These are phyloP conservation scores for Gracilinanus agilis DNA, from an alignment of 2,113 vertebrate species.

Conservation along the genomic window DNA sequence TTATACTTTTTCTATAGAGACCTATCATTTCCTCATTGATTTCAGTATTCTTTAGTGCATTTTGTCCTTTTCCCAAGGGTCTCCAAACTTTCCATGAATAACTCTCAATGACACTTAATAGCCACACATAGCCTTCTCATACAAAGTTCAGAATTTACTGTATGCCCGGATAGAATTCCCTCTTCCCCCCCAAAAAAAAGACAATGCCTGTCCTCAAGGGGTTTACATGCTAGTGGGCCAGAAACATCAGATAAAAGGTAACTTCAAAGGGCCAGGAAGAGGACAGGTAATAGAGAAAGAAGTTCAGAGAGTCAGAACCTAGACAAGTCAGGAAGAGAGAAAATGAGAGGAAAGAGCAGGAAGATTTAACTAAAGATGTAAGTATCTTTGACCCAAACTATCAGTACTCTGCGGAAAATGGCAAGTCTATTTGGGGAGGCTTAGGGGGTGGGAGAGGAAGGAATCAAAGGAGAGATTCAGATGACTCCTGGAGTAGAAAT, in stretches of 20 bases:
- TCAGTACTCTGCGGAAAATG: background rate
- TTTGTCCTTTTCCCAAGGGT: slow-evolving; percentile 2
- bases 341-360: background rate
- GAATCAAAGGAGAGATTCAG: slow-evolving; percentile 7
- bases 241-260: background rate
- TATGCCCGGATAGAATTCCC: no score
- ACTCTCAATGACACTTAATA: background rate
- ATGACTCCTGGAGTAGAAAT: slow-evolving; percentile 61
- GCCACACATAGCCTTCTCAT: background rate
- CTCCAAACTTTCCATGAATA: slow-evolving; percentile 3
- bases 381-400: background rate
- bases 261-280: background rate
- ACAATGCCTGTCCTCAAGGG: background rate
- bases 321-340: background rate
- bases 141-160: background rate
- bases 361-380: slow-evolving; percentile 47
- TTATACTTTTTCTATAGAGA: background rate
- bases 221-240: background rate
- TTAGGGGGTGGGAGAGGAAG: background rate
- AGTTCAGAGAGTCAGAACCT: background rate
- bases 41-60: background rate
- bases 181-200: background rate
- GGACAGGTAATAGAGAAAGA: background rate
- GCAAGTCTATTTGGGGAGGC: background rate
- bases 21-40: background rate